Evolutionary conservation across 2,797 vertebrate genomes (phyloP), one percentile per base, ranked within the genome.

Genomic region (Craterocephalus amniculus): DNA sequence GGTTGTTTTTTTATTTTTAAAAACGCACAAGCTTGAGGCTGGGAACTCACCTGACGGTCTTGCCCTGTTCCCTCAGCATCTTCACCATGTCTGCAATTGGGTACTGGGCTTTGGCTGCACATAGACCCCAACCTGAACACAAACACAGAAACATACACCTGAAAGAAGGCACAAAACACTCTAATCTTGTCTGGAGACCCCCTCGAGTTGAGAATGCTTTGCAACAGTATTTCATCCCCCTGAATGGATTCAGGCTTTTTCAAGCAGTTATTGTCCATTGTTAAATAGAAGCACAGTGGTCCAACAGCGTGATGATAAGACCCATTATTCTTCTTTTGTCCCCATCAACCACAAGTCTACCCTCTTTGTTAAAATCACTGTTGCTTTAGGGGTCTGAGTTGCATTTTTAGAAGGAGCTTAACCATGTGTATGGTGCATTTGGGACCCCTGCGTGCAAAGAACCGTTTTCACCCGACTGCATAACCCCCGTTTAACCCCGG

Each of bases 31-130:
- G 22, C 48, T 2, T 13, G 36, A 10, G 8, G 26, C 26, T 0
- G 13, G 4, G n/a, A 22, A 48, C 74, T 88, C 75, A 95, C 94
- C 94, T 93, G 83, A 95, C 91, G 18, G n/a, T 55, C 64, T 95
- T 95, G 40, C 93, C 93, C 79, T 95, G 93, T 60, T 95, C 94
- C 45, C 1, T 87, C 40, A 96, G 87, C 94, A 95, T 95, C 89
- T 95, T 96, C 87, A 95, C 95, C 94, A 95, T 92, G 74, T 95
- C 94, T 71, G 95, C 94, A 55, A 95, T 95, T 1, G 94, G 94
- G 61, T 95, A 95, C 77, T 95, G 95, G 24, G 95, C 95, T 76
- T 95, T 95, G 20, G 94, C 95, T 74, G 94, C 94, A 88, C 95
- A 95, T 68, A 95, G 88, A 83, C 94, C 94, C 94, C 94, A 95